Evolutionary conservation across 2,113 vertebrate species (phyloP).

Genomic region (Microtus richardsoni): DNA sequence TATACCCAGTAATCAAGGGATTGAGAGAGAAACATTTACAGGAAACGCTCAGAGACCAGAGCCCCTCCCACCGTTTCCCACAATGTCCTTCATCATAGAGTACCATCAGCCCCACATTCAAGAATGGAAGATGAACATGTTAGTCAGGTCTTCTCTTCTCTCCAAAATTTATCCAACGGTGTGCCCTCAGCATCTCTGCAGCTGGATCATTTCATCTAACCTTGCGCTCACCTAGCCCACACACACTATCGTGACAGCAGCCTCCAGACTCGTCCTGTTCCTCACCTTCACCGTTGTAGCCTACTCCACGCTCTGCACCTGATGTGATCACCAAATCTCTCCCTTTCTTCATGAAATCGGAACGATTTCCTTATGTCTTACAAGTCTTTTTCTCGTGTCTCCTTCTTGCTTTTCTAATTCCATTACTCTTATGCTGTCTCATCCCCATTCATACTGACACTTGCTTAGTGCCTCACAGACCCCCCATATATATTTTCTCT

Average conservation of each 20-base stretch:
- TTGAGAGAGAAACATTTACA: neutral
- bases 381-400: neutral
- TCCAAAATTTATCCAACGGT: fast-evolving
- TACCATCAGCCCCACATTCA: neutral
- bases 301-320: neutral
- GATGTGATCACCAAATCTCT: neutral
- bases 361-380: neutral
- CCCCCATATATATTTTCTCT: neutral
- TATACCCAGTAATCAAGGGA: neutral
- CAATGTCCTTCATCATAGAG: neutral
- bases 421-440: neutral
- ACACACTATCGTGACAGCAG: fast-evolving
- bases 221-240: neutral
- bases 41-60: neutral
- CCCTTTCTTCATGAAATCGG: neutral
- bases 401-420: neutral
- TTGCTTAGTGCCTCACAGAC: neutral
- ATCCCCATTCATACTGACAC: neutral
- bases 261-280: no score
- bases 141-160: neutral
- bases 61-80: neutral
- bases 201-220: neutral
- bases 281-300: fast-evolving
- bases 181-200: neutral
- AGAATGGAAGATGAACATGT: neutral